Evolutionary conservation across 2,113 vertebrate species (phyloP).

Genomic region (Antennarius striatus): DNA sequence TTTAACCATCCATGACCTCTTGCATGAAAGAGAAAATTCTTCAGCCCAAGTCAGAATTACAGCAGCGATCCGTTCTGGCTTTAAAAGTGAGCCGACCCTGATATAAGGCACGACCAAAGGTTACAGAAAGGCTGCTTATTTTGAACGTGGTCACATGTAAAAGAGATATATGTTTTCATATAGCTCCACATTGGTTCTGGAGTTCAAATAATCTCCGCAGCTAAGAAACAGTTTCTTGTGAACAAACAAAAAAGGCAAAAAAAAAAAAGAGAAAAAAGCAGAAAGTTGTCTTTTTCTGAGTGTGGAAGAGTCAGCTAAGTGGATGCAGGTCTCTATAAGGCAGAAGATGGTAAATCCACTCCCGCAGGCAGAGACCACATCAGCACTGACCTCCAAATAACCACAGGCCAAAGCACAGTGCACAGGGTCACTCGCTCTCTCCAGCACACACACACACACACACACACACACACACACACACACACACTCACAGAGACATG

Average conservation of each 20-base stretch:
- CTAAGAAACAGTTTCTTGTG: slow-evolving; percentile 1
- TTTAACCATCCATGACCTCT: no score
- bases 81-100: no score
- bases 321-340: slow-evolving; percentile 56
- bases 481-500: slow-evolving; percentile 11
- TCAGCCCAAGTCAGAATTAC: no score
- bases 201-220: background rate
- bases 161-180: no score
- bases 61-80: no score
- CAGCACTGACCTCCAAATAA: slow-evolving; percentile 73
- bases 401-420: slow-evolving; percentile 69
- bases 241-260: slow-evolving; percentile 8
- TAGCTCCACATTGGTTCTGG: no score
- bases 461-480: slow-evolving; percentile 33
- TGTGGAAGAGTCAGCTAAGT: slow-evolving; percentile 44
- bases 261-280: slow-evolving; percentile 21
- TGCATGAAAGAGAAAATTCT: no score
- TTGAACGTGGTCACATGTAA: no score
- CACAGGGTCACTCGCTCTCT: slow-evolving; percentile 50
- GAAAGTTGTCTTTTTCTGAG: slow-evolving; percentile 30
- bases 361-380: slow-evolving; percentile 67
- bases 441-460: slow-evolving; percentile 27
- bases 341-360: slow-evolving; percentile 73
- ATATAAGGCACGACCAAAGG: no score
- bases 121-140: no score